phyloP scores from a whole-genome alignment of 2,797 vertebrate species.

The Sphenopsis melanotis region DNA sequence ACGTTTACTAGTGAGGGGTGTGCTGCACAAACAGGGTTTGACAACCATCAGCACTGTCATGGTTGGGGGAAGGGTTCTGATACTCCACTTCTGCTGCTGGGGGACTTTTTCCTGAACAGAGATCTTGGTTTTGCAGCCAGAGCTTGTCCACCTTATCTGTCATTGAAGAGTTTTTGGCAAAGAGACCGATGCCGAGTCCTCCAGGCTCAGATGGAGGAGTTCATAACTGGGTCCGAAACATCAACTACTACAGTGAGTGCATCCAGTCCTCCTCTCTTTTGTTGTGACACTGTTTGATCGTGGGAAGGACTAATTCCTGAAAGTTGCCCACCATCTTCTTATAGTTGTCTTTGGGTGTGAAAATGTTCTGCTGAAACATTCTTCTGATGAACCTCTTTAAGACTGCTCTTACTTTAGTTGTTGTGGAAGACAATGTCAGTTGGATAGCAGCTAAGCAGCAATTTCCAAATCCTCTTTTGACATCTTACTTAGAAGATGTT shows the following conservation, averaged over 20 bases:
- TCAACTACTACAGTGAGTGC: constrained; percentile 96
- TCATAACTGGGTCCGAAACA: constrained; percentile 90
- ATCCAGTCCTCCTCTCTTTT: neutral
- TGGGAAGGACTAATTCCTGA: neutral
- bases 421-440: neutral
- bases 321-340: neutral
- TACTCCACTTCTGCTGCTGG: neutral
- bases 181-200: constrained; percentile 81
- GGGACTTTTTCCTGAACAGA: neutral
- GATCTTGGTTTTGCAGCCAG: constrained; percentile 81
- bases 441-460: neutral
- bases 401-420: neutral
- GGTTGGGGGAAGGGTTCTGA: neutral
- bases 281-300: neutral
- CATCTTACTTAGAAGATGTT: neutral
- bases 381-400: neutral
- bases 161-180: constrained; percentile 94
- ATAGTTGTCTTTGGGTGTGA: neutral
- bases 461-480: neutral
- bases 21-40: neutral
- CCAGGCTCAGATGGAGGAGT: constrained; percentile 75
- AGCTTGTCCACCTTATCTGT: constrained; percentile 94
- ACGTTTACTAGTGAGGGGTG: neutral
- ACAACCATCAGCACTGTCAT: neutral
- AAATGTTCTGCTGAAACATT: neutral